A percentile compares a stretch with the other conserved stretches of the same genome.
phyloP scores from a whole-genome alignment of 1,140 invertebrate species.

The Coenobita brevimanus region DNA sequence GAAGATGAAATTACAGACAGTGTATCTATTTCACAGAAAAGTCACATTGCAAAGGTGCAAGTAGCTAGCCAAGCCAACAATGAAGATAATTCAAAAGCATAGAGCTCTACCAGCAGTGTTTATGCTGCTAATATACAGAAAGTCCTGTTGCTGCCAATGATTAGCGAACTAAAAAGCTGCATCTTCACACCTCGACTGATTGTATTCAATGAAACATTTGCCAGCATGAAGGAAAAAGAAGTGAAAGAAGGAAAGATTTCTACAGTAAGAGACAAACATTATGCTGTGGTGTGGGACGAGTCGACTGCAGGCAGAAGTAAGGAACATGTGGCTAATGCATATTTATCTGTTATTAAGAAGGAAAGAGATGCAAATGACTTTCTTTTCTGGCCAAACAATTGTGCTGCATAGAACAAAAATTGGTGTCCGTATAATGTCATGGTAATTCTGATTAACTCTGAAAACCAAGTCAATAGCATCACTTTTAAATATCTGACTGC shows the following conservation, averaged over 20 bases:
- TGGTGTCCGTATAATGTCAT: constrained; percentile 43
- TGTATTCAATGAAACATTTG: constrained; percentile 53
- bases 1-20: constrained; percentile 39
- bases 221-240: constrained; percentile 39
- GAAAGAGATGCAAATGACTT: constrained; percentile 38
- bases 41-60: constrained; percentile 26
- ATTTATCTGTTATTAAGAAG: constrained; percentile 40
- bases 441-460: constrained; percentile 44
- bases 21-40: neutral
- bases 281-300: constrained; percentile 36
- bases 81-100: constrained; percentile 36
- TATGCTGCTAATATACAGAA: constrained; percentile 52
- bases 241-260: constrained; percentile 31
- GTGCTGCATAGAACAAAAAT: constrained; percentile 46
- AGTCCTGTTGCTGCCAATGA: constrained; percentile 44
- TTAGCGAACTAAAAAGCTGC: constrained; percentile 39
- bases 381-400: constrained; percentile 34
- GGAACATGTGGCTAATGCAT: constrained; percentile 40
- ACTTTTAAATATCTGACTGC: constrained; percentile 40
- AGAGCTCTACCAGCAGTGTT: constrained; percentile 31
- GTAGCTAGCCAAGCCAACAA: constrained; percentile 24
- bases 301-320: constrained; percentile 36
- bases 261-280: constrained; percentile 46
- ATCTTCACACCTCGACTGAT: constrained; percentile 40
- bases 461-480: constrained; percentile 32